Percentiles rank a stretch among this genome's conserved stretches.
Conservation (phyloP, 2,113 vertebrate species). For the Centropus bengalensis region DNA sequence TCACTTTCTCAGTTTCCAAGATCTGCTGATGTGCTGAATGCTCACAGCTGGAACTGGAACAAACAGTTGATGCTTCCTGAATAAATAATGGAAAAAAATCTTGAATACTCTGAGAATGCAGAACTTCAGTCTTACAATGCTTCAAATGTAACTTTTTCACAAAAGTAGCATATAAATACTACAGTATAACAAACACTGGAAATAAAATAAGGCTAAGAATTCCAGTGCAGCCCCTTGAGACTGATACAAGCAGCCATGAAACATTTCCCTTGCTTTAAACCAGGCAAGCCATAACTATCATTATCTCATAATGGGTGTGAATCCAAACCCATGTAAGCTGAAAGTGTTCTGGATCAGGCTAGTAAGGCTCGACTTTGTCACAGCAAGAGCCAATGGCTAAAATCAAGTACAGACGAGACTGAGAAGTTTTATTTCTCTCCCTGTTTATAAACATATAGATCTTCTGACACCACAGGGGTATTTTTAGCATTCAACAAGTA, state of each 20-base stretch:
- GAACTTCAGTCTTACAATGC: neutral
- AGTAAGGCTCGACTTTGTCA: neutral
- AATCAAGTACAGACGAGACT: neutral
- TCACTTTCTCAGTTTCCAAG: neutral
- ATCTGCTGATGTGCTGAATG: neutral
- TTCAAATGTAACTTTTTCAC: neutral
- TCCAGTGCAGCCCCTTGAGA: neutral
- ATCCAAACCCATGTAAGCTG: neutral
- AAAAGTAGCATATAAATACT: neutral
- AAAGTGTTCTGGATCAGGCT: neutral
- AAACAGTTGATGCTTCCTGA: neutral
- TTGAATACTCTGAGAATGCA: neutral
- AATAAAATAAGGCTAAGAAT: neutral
- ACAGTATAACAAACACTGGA: neutral
- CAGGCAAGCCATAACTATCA: neutral
- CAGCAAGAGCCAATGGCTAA: neutral
- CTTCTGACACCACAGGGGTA: neutral
- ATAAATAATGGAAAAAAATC: neutral
- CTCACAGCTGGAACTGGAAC: slow-evolving; percentile 17
- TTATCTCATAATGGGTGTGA: neutral
- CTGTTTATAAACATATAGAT: neutral
- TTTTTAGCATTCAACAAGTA: neutral
- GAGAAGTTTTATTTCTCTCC: neutral
- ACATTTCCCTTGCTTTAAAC: neutral
- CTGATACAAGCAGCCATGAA: neutral